Conservation (phyloP, 2,797 vertebrate species). For the Typhlichthys subterraneus region DNA sequence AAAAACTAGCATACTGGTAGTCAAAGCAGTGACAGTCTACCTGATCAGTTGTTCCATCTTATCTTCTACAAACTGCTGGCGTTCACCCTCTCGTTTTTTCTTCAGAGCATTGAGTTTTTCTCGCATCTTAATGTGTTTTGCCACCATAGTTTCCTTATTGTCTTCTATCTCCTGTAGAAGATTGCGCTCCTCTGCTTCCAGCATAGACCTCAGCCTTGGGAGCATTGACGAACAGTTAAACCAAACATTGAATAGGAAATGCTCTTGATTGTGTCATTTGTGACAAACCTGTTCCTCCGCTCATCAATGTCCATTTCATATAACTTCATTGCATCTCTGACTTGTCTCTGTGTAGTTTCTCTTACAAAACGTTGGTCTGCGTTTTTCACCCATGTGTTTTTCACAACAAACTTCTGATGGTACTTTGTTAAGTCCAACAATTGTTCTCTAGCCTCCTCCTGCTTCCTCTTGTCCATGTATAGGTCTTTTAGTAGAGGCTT, state of each 20-base stretch:
- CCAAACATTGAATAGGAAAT: background rate
- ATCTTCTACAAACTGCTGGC: constrained; percentile 77
- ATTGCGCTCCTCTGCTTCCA: constrained; percentile 82
- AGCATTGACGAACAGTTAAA: constrained; percentile 4
- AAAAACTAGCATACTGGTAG: background rate
- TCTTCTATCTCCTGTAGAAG: constrained; percentile 77
- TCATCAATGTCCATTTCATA: constrained; percentile 68
- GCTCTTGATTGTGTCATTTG: background rate
- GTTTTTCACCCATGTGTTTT: constrained; percentile 69
- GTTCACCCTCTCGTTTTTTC: constrained; percentile 82
- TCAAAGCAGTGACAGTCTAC: constrained; percentile 60
- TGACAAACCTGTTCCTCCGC: constrained; percentile 79
- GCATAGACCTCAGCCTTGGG: constrained; percentile 80
- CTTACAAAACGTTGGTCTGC: constrained; percentile 60
- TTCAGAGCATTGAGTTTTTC: constrained; percentile 72
- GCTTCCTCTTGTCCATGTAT: constrained; percentile 49
- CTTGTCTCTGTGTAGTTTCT: constrained; percentile 56
- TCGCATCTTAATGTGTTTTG: constrained; percentile 80
- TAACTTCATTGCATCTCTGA: constrained; percentile 62
- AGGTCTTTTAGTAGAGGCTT: constrained; percentile 26
- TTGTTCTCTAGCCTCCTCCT: constrained; percentile 57
- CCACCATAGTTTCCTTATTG: constrained; percentile 71
- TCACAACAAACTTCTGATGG: constrained; percentile 48
- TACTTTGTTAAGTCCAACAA: constrained; percentile 60
- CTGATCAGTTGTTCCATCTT: constrained; percentile 89